Base-by-base conservation (phyloP, 2,113 vertebrate species). In the Oxyura jamaicensis region DNA sequence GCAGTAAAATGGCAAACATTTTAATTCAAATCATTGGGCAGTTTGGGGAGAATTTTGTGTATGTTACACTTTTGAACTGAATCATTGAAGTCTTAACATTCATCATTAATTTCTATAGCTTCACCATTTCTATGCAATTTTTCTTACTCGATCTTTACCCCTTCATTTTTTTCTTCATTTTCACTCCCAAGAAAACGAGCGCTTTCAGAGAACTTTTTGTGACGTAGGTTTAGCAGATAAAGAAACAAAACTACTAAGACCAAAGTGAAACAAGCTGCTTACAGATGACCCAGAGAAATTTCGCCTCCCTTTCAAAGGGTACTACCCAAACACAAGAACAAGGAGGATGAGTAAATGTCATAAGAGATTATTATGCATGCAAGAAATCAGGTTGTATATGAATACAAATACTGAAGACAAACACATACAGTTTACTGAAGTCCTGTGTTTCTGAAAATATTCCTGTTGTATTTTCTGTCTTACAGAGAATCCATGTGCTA, bases 231-330 rank as follows among this genome's bases (percentile, higher is more conserved):
- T 22, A 86, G n/a, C 8, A 83, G 22, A 39, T 68, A 73, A 79
- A 74, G 29, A 53, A 39, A 65, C 44, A 86, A 84, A 93, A 26
- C 14, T 26, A 84, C 0, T 72, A 56, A 56, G 8, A 39, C 3
- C 1, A 2, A 81, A 86, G 77, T 29, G 9, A 86, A 90, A 74
- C 8, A 48, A 86, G 78, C 13, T 58, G 46, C 72, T 75, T 60
- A 83, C 9, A 81, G 16, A 26, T n/a, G 50, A 96, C 42, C 10
- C 11, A 79, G 8, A 74, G 46, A 10, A 73, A 86, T 68, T 82
- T 93, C 13, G 50, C 80, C 31, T 87, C 2, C 20, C 33, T 90
- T 96, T 92, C 58, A 83, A 82, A 93, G 88, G 82, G 29, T 48
- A 92, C 48, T 63, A 67, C 26, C 55, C 78, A 74, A 26, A 53